Evolutionary conservation across 1,140 invertebrate species (phyloP).

Genomic region (Zaprionus kolodkinae): DNA sequence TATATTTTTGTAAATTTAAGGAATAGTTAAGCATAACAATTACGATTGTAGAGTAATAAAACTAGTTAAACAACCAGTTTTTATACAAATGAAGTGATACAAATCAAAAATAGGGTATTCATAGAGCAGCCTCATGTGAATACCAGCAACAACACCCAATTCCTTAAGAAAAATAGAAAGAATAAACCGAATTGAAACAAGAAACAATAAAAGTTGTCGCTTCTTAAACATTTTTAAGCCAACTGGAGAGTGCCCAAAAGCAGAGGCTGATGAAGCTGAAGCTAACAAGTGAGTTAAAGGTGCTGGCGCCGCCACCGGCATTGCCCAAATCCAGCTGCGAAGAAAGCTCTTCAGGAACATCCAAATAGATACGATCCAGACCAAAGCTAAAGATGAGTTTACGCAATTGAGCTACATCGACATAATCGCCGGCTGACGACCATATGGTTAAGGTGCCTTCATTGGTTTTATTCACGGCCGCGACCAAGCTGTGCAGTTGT

Average conservation of each 20-base stretch:
- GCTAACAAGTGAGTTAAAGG: constrained; percentile 65
- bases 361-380: constrained; percentile 88
- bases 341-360: constrained; percentile 87
- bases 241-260: constrained; percentile 66
- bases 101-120: constrained; percentile 21
- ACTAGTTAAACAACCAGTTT: constrained; percentile 29
- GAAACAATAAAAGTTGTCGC: background rate
- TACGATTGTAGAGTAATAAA: constrained; percentile 42
- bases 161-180: constrained; percentile 35
- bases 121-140: constrained; percentile 5
- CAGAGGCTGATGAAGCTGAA: constrained; percentile 67
- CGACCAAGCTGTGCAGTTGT: constrained; percentile 85
- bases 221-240: constrained; percentile 42
- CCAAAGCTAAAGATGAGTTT: constrained; percentile 87
- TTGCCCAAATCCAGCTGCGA: constrained; percentile 85
- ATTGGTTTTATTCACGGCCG: constrained; percentile 64
- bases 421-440: constrained; percentile 87
- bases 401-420: constrained; percentile 87
- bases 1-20: constrained; percentile 35
- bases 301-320: constrained; percentile 32
- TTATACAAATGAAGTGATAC: constrained; percentile 62
- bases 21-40: constrained; percentile 43
- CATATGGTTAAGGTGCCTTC: constrained; percentile 89
- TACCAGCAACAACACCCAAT: constrained; percentile 24
- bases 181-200: constrained; percentile 20